A percentile compares a stretch with the other conserved stretches of the same genome.
Evolutionary conservation across 23 tunicate genomes (phyloP).

Genomic region (Trididemnum miniatum): DNA sequence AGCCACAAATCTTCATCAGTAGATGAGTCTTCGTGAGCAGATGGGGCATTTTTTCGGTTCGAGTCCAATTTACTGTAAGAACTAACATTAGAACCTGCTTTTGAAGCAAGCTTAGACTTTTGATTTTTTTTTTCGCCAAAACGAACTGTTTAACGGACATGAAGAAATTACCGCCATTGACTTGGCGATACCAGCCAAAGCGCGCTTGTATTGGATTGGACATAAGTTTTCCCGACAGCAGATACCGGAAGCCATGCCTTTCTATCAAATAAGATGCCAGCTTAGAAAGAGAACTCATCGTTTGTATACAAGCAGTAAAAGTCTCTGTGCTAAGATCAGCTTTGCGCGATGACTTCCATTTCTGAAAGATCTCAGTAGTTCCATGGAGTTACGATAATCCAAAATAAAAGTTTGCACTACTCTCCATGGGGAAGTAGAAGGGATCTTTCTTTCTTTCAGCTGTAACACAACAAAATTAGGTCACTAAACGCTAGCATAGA

Average conservation of each 20-base stretch:
- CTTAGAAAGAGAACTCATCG: not conserved
- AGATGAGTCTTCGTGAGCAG: no score
- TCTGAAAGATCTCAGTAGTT: no score
- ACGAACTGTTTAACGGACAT: not conserved
- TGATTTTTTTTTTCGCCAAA: not conserved
- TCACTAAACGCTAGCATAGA: no score
- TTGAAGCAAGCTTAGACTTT: not conserved
- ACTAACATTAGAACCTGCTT: not conserved
- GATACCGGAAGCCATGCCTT: constrained; percentile 1
- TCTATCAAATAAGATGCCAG: not conserved
- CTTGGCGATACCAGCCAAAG: constrained; percentile 19
- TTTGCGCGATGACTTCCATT: no score
- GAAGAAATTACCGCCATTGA: constrained; percentile 9
- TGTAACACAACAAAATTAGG: no score
- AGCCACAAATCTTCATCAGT: not conserved
- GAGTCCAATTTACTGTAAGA: not conserved
- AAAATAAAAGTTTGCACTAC: no score
- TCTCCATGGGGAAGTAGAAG: no score
- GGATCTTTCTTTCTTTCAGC: no score
- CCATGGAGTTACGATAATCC: no score
- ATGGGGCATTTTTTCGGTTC: no score
- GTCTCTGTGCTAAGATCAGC: not conserved
- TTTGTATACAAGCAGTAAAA: constrained; percentile 8
- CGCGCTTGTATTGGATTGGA: constrained; percentile 20
- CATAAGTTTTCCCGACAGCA: constrained; percentile 1